Evolutionary conservation across 2,797 vertebrate genomes (phyloP).

Genomic region (Catharus ustulatus): DNA sequence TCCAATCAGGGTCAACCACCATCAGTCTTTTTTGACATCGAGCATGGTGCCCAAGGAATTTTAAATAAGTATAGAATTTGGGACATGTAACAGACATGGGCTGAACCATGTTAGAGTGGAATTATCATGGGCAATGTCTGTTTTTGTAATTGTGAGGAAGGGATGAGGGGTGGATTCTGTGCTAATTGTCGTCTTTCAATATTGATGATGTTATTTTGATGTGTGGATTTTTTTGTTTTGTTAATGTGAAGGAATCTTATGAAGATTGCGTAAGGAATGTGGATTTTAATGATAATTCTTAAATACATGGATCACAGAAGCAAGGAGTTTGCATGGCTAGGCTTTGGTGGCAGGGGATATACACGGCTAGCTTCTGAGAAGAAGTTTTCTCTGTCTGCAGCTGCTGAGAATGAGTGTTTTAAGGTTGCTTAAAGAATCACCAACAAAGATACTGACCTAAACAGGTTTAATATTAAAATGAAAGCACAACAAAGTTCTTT

Average conservation of each 20-base stretch:
- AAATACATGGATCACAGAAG: background rate
- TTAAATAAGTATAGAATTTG: background rate
- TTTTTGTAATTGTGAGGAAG: background rate
- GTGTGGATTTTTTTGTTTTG: background rate
- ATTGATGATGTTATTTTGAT: background rate
- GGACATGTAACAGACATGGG: background rate
- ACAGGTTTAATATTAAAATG: background rate
- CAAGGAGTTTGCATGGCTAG: background rate
- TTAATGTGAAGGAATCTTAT: background rate
- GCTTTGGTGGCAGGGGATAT: background rate
- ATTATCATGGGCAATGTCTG: background rate
- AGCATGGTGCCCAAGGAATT: background rate
- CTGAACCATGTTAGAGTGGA: background rate
- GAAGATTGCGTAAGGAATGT: background rate
- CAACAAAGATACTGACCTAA: background rate
- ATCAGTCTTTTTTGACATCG: background rate
- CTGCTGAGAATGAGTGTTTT: fast-evolving
- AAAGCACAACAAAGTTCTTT: background rate
- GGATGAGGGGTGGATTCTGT: background rate
- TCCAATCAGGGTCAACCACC: background rate
- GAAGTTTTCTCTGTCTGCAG: background rate
- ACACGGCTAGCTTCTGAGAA: background rate
- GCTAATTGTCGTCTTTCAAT: background rate
- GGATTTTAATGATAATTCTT: background rate
- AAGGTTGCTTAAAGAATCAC: background rate